phyloP scores from a whole-genome alignment of 2,888 invertebrate species.

The Odontocerum albicorne region DNA sequence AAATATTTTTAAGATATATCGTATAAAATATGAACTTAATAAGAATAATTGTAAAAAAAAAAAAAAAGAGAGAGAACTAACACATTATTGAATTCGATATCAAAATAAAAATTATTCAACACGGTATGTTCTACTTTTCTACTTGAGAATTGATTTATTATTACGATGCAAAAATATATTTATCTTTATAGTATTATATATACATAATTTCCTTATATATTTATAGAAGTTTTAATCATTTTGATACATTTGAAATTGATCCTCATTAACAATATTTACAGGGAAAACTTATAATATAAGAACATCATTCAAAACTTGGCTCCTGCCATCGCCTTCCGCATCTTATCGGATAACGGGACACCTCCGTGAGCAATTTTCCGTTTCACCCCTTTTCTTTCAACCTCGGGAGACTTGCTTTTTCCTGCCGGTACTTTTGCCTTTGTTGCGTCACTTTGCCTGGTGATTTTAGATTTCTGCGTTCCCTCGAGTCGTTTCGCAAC shows the following conservation, averaged over 20 bases:
- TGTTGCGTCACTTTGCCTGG: not conserved
- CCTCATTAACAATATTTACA: not conserved
- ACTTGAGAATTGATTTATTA: slow-evolving; percentile 4
- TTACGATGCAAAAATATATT: slow-evolving; percentile 11
- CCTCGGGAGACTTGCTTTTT: slow-evolving; percentile 2
- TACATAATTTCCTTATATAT: not conserved
- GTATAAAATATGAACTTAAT: no score
- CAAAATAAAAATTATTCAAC: slow-evolving; percentile 1
- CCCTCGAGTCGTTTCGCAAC: not conserved
- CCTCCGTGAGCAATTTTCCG: slow-evolving; percentile 44
- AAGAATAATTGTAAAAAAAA: no score
- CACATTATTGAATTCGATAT: not conserved
- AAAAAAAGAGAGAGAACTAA: slow-evolving; percentile 8
- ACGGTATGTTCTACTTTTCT: slow-evolving; percentile 4
- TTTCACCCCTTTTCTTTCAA: slow-evolving; percentile 21
- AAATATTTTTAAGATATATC: no score
- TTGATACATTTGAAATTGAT: not conserved
- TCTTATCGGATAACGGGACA: slow-evolving; percentile 50
- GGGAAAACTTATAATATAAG: not conserved
- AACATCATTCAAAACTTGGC: slow-evolving; percentile 32
- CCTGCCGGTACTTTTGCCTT: not conserved
- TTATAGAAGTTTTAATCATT: not conserved
- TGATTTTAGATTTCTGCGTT: slow-evolving; percentile 1
- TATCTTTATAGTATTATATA: not conserved
- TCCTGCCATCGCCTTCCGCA: slow-evolving; percentile 43